Percentiles rank a stretch among this genome's conserved stretches.
Conservation (phyloP, 2,113 vertebrate species). For the Triplophysa dalaica region DNA sequence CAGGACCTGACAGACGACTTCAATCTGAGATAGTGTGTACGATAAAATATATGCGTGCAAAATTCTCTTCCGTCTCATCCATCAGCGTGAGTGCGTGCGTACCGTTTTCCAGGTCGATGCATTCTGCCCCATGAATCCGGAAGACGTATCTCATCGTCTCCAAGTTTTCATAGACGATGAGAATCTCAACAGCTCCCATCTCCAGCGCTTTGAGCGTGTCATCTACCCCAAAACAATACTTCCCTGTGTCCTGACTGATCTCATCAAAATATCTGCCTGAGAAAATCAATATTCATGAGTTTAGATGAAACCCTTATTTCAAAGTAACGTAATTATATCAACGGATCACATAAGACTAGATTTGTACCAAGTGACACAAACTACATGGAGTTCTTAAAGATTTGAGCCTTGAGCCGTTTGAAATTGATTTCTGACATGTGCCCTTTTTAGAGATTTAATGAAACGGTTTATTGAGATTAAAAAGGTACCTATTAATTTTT, state of each 20-base stretch:
- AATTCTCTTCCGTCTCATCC: too few species aligned
- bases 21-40: too few species aligned
- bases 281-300: not conserved
- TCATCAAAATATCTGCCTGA: constrained; percentile 97
- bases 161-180: constrained; percentile 98
- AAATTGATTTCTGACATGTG: too few species aligned
- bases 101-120: constrained; percentile 77
- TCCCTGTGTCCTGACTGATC: constrained; percentile 98
- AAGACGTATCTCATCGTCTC: constrained; percentile 99
- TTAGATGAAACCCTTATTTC: not conserved
- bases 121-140: constrained; percentile 93
- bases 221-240: constrained; percentile 98
- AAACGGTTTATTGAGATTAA: not conserved
- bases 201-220: constrained; percentile 98
- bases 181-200: constrained; percentile 99
- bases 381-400: too few species aligned
- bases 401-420: too few species aligned
- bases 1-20: too few species aligned
- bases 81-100: constrained; percentile 8
- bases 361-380: too few species aligned
- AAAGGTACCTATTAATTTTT: constrained; percentile 95
- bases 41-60: too few species aligned
- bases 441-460: not conserved
- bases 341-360: too few species aligned
- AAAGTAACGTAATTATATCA: too few species aligned